Percentiles rank a stretch among this genome's conserved stretches.
Evolutionary conservation across 1,140 invertebrate genomes (phyloP).

Genomic region (Ladona fulva): DNA sequence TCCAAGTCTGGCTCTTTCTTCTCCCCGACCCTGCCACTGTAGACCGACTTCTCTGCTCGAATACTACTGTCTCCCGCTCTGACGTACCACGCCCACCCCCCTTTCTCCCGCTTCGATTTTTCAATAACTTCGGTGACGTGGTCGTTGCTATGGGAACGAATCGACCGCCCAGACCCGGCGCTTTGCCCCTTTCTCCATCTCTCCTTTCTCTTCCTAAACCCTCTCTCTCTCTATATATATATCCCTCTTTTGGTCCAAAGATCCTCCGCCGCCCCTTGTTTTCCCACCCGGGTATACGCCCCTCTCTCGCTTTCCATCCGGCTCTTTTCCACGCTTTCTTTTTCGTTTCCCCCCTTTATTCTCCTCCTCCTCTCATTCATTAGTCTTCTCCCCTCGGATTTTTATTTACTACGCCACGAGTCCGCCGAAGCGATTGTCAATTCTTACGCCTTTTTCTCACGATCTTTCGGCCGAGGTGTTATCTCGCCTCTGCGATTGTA

Average conservation of each 20-base stretch:
- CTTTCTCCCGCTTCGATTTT: not conserved
- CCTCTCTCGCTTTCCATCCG: not conserved
- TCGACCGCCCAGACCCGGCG: not conserved
- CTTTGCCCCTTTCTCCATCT: not conserved
- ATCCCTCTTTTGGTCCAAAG: not conserved
- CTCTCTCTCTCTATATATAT: not conserved
- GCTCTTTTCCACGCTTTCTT: not conserved
- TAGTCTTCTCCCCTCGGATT: not conserved
- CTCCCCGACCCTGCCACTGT: not conserved
- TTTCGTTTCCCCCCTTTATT: not conserved
- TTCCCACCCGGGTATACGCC: not conserved
- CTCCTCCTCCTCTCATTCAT: not conserved
- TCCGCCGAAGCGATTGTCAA: not conserved
- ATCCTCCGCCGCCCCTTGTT: not conserved
- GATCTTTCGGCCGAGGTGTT: not conserved
- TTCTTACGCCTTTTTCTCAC: not conserved
- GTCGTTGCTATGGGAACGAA: not conserved
- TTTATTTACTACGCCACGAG: not conserved
- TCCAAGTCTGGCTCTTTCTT: not conserved
- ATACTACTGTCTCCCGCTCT: not conserved
- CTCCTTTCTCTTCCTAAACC: not conserved
- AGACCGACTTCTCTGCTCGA: not conserved
- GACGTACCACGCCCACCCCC: not conserved
- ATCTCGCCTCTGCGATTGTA: not conserved
- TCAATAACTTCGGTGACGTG: constrained; percentile 1